Base-by-base conservation (phyloP, 2,888 invertebrate species). In the Latrodectus hesperus region DNA sequence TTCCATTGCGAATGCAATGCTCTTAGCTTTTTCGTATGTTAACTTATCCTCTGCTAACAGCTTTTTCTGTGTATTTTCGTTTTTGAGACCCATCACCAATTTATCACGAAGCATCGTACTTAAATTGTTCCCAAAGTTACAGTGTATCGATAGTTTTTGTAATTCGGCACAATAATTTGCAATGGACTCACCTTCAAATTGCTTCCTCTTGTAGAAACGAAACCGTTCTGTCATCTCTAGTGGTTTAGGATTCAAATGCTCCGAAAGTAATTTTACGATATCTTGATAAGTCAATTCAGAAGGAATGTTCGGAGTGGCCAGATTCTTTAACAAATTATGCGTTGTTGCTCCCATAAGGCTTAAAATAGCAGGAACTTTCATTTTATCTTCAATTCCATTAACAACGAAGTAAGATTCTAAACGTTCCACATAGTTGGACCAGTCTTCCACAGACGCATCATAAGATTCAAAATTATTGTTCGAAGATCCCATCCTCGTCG, bases 241-340 rank as follows among this genome's bases (percentile, higher is more conserved):
- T 78, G 78, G 78, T 78, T 78, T 78, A 78, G 78, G 78, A 78
- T 78, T 78, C 78, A 78, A 70, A 78, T 78, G 78, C 70, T 78
- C 78, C 70, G 78, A 78, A 78, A 78, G 78, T 78, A 78, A 78
- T 78, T 78, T 78, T 78, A 70, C 78, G 78, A 78, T 78, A 78
- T 78, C 78, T 78, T 78, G 70, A 78, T 78, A 78, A 78, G 70
- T 78, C 78, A 78, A 78, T 78, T 70, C 70, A 55, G 78, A 68
- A 78, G 78, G 78, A 78, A 78, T 78, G 78, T 78, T 78, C 38
- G 78, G 78, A 78, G 78, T 78, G 53, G 67, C 77, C 77, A 77
- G 68, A 77, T 77, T 77, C 77, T 77, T 77, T 77, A 77, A 77
- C 67, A 77, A 77, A 67, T 77, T 77, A 77, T 77, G 51, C 68